Percentiles rank a stretch among this genome's conserved stretches.
These are phyloP conservation scores for Podarcis cretensis DNA, from an alignment of 2,113 vertebrate genomes.

Conservation along the genomic window DNA sequence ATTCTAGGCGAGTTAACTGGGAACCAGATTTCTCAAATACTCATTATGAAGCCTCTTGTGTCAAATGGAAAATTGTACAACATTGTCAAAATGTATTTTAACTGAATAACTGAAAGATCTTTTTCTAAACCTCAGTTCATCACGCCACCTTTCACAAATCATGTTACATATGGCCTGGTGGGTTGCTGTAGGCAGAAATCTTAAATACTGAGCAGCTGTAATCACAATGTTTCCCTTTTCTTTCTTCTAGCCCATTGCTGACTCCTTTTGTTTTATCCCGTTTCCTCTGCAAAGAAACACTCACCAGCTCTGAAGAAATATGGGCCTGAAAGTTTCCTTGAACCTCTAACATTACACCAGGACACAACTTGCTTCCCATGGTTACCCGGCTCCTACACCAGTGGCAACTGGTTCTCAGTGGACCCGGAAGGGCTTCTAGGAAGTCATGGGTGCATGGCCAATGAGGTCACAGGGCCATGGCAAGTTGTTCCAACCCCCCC, in stretches of 20 bases:
- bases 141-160: background rate
- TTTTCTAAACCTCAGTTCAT: background rate
- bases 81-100: background rate
- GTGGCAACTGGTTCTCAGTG: too few species aligned
- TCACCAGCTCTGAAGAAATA: background rate
- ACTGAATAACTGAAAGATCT: background rate
- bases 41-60: background rate
- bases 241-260: background rate
- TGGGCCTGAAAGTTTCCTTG: background rate
- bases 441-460: too few species aligned
- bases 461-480: too few species aligned
- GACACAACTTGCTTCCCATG: too few species aligned
- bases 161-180: background rate
- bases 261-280: background rate
- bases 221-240: background rate
- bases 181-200: background rate
- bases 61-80: background rate
- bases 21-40: background rate
- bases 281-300: background rate
- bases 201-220: background rate
- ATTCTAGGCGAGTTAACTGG: background rate
- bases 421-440: too few species aligned
- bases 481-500: too few species aligned
- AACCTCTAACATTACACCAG: too few species aligned
- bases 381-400: too few species aligned